A percentile compares a stretch with the other conserved stretches of the same genome.
Conservation (phyloP, 2,888 invertebrate genomes). For the Epistrophella euchroma region DNA sequence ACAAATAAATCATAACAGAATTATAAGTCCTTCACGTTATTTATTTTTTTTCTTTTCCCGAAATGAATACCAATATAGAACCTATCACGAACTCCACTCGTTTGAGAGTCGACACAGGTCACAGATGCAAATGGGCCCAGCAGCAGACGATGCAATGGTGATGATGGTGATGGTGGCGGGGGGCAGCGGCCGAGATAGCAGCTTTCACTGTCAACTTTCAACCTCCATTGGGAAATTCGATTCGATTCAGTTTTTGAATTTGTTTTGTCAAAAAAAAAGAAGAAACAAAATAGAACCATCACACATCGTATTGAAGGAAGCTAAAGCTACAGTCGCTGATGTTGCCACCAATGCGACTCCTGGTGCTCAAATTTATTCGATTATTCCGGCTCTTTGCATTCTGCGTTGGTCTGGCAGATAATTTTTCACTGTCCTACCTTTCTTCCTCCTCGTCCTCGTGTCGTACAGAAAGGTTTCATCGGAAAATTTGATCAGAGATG, state of each 20-base stretch:
- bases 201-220: conserved; percentile 31
- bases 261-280: conserved; percentile 41
- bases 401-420: conserved; percentile 21
- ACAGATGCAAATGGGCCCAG: conserved; percentile 23
- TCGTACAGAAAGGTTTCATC: background rate
- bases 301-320: conserved; percentile 22
- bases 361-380: conserved; percentile 67
- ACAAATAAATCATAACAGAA: conserved; percentile 72
- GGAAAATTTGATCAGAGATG: conserved; percentile 58
- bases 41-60: background rate
- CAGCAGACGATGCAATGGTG: background rate
- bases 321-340: conserved; percentile 28
- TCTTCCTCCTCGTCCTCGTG: background rate
- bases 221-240: conserved; percentile 49
- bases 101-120: conserved; percentile 13
- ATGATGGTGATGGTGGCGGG: background rate
- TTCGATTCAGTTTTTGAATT: conserved; percentile 65
- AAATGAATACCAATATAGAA: conserved; percentile 7
- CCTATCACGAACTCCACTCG: background rate
- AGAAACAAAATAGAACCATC: conserved; percentile 26
- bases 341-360: conserved; percentile 32
- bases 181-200: background rate
- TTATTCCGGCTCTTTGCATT: conserved; percentile 70
- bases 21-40: conserved; percentile 58
- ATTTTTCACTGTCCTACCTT: background rate